These are phyloP conservation scores for Thysanoteuthis rhombus DNA, from an alignment of 2,888 invertebrate genomes.

Conservation along the genomic window DNA sequence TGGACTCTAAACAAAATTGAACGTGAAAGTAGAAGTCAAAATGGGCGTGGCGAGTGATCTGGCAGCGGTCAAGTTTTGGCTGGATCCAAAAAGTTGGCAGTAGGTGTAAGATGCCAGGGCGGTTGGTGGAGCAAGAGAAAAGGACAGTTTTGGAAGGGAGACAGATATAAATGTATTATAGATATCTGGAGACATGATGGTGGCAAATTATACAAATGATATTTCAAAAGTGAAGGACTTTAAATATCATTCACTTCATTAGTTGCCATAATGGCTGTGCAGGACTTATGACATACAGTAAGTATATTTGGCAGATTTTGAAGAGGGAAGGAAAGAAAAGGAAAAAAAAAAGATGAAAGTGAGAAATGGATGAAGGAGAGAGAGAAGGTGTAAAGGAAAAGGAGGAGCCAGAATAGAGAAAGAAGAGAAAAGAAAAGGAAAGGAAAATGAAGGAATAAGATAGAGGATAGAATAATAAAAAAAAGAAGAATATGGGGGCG, in stretches of 20 bases:
- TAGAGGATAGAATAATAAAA: too few species aligned
- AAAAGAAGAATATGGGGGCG: too few species aligned
- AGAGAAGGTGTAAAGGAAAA: too few species aligned
- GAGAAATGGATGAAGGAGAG: too few species aligned
- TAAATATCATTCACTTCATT: not conserved
- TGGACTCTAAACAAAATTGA: not conserved
- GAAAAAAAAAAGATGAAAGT: too few species aligned
- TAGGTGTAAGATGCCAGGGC: not conserved
- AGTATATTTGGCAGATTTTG: not conserved
- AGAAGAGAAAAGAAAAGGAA: too few species aligned
- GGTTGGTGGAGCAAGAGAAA: not conserved
- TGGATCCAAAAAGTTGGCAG: not conserved
- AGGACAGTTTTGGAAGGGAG: not conserved
- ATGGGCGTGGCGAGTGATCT: not conserved
- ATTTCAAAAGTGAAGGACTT: not conserved
- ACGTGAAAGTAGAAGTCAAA: not conserved
- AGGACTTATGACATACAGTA: not conserved
- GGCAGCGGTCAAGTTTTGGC: not conserved
- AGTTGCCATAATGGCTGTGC: not conserved
- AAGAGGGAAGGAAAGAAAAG: not conserved
- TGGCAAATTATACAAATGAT: not conserved
- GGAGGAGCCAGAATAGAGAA: too few species aligned
- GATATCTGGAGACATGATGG: not conserved
- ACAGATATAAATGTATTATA: not conserved
- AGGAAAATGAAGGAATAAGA: too few species aligned